A percentile compares a stretch with the other conserved stretches of the same genome.
phyloP scores from a whole-genome alignment of 2,888 invertebrate species.

The Tipula lateralis region DNA sequence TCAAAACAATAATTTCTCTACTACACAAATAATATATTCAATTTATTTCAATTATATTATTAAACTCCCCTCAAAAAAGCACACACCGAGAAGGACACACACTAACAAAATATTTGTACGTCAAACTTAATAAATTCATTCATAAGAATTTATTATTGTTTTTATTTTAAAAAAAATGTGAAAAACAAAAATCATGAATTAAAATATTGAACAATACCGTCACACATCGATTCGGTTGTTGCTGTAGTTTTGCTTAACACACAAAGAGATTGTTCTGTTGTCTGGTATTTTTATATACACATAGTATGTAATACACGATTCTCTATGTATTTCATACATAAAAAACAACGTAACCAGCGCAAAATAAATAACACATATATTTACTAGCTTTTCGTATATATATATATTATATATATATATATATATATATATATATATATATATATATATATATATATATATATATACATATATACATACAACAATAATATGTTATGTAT shows the following conservation, averaged over 20 bases:
- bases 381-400: neutral
- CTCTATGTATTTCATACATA: conserved; percentile 1
- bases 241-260: neutral
- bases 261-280: neutral
- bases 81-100: neutral
- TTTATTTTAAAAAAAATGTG: neutral
- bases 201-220: conserved; percentile 24
- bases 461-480: neutral
- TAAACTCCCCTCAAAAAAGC: neutral
- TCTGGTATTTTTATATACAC: neutral
- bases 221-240: neutral
- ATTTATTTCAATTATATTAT: neutral
- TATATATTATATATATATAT: neutral
- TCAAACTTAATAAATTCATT: conserved; percentile 7
- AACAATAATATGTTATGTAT: neutral
- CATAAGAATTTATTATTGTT: neutral
- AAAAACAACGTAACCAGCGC: neutral
- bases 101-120: neutral
- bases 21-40: no score
- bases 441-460: neutral
- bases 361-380: conserved; percentile 14
- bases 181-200: neutral
- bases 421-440: neutral
- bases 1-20: neutral
- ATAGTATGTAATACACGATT: neutral